Conservation (phyloP, 2,113 vertebrate genomes). For the Bothrops jararaca region DNA sequence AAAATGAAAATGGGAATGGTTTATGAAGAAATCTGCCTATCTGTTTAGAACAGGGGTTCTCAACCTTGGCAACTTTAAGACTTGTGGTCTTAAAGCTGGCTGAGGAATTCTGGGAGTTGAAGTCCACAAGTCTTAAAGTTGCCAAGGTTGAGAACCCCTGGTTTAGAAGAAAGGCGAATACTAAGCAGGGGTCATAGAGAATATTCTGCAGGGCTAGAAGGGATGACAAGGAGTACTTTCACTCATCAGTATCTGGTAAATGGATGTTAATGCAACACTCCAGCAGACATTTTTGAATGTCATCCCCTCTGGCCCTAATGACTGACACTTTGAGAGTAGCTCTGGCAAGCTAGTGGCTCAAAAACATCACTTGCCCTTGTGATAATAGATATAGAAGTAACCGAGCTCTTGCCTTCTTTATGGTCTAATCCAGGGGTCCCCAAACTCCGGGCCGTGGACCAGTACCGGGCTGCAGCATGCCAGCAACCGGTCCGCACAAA, state of each 20-base stretch:
- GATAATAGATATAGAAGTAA: neutral
- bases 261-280: neutral
- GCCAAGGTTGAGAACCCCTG: too few relatives aligned
- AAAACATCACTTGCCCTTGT: neutral
- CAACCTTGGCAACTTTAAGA: too few relatives aligned
- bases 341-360: neutral
- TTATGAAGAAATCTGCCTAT: neutral
- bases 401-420: neutral
- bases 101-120: too few relatives aligned
- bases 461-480: too few relatives aligned
- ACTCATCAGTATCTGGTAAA: neutral
- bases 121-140: too few relatives aligned
- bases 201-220: neutral
- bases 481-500: too few relatives aligned
- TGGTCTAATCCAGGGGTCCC: neutral
- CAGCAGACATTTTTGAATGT: neutral
- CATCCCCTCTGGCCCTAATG: neutral
- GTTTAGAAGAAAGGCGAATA: neutral
- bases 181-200: neutral
- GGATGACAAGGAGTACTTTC: neutral
- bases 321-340: neutral
- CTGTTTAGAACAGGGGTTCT: too few relatives aligned
- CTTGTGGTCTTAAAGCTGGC: too few relatives aligned
- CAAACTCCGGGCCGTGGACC: too few relatives aligned
- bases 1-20: neutral